phyloP scores from a whole-genome alignment of 2,797 vertebrate genomes.

The Megaceryle alcyon region DNA sequence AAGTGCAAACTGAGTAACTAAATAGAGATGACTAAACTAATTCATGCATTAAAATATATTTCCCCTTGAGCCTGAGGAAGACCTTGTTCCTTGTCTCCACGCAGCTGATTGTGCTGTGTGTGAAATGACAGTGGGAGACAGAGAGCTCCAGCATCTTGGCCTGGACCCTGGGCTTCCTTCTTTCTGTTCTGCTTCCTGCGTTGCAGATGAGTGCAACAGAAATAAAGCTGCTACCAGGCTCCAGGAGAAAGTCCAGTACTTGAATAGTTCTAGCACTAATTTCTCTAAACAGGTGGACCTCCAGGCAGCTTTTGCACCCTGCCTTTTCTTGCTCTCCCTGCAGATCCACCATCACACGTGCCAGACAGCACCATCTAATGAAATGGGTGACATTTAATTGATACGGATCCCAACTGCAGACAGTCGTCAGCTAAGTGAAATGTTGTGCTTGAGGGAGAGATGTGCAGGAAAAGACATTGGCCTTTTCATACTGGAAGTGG shows the following conservation, averaged over 20 bases:
- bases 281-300: background rate
- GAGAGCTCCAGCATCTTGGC: background rate
- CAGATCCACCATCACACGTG: fast-evolving
- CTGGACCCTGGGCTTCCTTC: background rate
- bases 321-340: background rate
- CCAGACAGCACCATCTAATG: background rate
- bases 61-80: background rate
- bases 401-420: background rate
- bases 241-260: background rate
- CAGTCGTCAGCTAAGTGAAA: background rate
- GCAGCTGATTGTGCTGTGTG: background rate
- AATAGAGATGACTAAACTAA: background rate
- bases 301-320: background rate
- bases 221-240: background rate
- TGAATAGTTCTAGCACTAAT: background rate
- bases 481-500: background rate
- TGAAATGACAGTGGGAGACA: background rate
- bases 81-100: background rate
- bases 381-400: background rate
- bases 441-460: background rate
- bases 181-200: background rate
- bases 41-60: background rate
- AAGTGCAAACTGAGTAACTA: background rate
- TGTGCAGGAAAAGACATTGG: background rate
- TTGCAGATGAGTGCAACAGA: background rate